phyloP scores from a whole-genome alignment of 2,888 invertebrate genomes.

The Drosophila paramelanica region DNA sequence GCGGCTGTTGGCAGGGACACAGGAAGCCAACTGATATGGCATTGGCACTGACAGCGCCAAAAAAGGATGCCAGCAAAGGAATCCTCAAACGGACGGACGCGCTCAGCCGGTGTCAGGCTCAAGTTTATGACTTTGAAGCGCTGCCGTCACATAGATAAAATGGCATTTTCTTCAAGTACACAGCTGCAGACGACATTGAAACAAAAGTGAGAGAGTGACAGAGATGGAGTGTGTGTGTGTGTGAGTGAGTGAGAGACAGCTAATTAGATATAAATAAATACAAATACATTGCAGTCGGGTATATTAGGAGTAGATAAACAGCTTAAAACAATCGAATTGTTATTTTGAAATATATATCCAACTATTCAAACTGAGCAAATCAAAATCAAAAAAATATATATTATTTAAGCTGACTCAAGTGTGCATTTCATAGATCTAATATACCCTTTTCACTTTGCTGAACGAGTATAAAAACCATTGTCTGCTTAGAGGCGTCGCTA shows the following conservation, averaged over 20 bases:
- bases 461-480: slow-evolving; percentile 18
- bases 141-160: slow-evolving; percentile 39
- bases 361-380: too few relatives aligned
- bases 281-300: background rate
- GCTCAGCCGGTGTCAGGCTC: slow-evolving; percentile 21
- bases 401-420: too few relatives aligned
- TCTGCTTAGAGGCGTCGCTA: slow-evolving; percentile 38
- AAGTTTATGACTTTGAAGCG: slow-evolving; percentile 69
- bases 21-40: slow-evolving; percentile 44
- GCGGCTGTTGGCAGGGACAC: slow-evolving; percentile 51
- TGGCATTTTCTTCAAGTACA: slow-evolving; percentile 14
- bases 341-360: too few relatives aligned
- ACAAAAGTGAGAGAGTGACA: background rate
- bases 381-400: too few relatives aligned
- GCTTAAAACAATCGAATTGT: too few relatives aligned
- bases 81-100: slow-evolving; percentile 30
- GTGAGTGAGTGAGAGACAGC: background rate
- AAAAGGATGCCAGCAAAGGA: slow-evolving; percentile 33
- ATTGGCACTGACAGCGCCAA: slow-evolving; percentile 40
- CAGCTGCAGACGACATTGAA: slow-evolving; percentile 42
- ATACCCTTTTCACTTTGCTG: too few relatives aligned
- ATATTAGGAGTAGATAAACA: too few relatives aligned
- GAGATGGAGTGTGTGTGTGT: background rate
- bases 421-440: too few relatives aligned
- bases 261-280: slow-evolving; percentile 6